These are phyloP conservation scores for Dendrocopos noguchii DNA, from an alignment of 2,113 vertebrate species.

Conservation along the genomic window DNA sequence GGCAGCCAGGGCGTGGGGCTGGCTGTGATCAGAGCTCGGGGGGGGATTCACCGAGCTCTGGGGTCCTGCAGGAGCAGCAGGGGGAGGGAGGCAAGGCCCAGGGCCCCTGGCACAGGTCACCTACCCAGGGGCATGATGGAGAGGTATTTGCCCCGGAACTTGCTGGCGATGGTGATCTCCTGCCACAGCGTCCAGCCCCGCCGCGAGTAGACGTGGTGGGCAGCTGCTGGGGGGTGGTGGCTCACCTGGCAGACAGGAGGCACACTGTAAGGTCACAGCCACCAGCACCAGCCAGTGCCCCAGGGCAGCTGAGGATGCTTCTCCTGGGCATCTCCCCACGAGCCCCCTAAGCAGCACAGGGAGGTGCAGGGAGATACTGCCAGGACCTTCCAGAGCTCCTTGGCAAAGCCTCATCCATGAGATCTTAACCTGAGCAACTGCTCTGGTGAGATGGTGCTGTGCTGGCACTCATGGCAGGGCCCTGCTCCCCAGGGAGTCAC, in stretches of 20 bases:
- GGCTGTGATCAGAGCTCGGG: background rate
- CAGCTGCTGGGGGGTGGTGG: conserved; percentile 95
- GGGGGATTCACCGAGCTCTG: background rate
- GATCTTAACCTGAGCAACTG: background rate
- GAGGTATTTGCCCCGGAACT: conserved; percentile 99
- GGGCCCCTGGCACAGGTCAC: background rate
- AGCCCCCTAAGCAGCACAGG: background rate
- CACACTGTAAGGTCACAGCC: background rate
- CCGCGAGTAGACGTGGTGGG: conserved; percentile 93
- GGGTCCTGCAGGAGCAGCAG: rapidly evolving
- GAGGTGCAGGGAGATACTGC: background rate
- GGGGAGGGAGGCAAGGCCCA: background rate
- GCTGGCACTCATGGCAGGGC: rapidly evolving
- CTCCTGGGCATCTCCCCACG: rapidly evolving
- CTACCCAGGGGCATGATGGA: conserved; percentile 98
- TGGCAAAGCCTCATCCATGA: background rate
- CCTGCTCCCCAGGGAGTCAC: background rate
- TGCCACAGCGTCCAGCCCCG: conserved; percentile 96
- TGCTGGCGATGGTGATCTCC: conserved; percentile 99
- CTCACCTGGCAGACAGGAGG: conserved; percentile 85
- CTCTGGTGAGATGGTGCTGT: rapidly evolving
- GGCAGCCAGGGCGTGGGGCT: rapidly evolving
- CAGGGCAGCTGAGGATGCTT: background rate
- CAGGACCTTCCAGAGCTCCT: background rate
- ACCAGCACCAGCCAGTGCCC: rapidly evolving